Evolutionary conservation across 2,113 vertebrate species (phyloP).

Genomic region (Grallaria varia): DNA sequence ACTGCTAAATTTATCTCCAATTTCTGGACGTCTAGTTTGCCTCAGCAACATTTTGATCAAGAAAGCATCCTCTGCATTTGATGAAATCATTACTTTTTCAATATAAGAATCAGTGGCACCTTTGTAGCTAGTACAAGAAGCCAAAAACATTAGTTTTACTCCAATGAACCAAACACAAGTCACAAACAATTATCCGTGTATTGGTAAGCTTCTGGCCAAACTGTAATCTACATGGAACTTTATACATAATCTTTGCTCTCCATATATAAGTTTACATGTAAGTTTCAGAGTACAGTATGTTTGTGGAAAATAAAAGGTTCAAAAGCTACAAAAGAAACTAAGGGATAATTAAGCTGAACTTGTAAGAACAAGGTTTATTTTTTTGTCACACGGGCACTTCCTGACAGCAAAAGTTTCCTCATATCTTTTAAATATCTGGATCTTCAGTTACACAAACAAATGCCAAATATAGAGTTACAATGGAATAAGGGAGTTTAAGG

Average conservation of each 20-base stretch:
- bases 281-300: background rate
- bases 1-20: conserved; percentile 98
- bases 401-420: background rate
- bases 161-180: background rate
- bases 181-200: background rate
- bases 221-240: background rate
- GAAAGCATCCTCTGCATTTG: conserved; percentile 96
- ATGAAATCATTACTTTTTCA: conserved; percentile 99
- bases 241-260: background rate
- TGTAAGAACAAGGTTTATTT: background rate
- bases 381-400: background rate
- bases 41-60: conserved; percentile 98
- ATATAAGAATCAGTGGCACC: conserved; percentile 96
- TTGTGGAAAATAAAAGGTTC: background rate
- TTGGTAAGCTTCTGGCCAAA: background rate
- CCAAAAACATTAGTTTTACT: background rate
- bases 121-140: conserved; percentile 85
- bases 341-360: background rate
- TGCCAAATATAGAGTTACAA: background rate
- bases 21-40: conserved; percentile 95
- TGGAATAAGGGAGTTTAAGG: background rate
- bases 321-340: background rate
- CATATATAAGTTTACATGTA: background rate
- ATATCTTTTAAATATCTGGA: background rate
- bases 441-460: background rate